Conservation (phyloP, 2,797 vertebrate species). For the Melanogrammus aeglefinus region DNA sequence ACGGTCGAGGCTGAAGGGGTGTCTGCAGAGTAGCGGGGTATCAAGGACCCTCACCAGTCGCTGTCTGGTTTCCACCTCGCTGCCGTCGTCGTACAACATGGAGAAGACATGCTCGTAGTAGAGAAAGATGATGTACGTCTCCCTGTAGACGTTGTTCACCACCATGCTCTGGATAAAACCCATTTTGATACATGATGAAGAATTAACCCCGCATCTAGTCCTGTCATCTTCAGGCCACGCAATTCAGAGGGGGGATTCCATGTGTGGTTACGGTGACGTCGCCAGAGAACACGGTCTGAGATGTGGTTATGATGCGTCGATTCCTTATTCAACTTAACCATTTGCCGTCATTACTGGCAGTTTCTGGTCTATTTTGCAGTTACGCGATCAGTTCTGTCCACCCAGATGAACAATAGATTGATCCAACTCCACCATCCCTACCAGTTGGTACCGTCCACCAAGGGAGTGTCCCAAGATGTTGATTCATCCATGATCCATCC, state of each 20-base stretch:
- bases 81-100: constrained; percentile 40
- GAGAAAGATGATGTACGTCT: constrained; percentile 49
- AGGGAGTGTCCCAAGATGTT: no score
- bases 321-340: neutral
- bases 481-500: neutral
- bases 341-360: neutral
- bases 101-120: constrained; percentile 61
- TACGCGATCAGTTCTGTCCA: neutral
- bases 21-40: constrained; percentile 45
- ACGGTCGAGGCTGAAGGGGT: constrained; percentile 48
- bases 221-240: neutral
- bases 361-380: neutral
- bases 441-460: no score
- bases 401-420: neutral
- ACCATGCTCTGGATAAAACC: constrained; percentile 51
- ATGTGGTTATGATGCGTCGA: neutral
- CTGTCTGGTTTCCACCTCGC: constrained; percentile 49
- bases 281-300: neutral
- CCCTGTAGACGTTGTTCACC: constrained; percentile 53
- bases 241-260: neutral
- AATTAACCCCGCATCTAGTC: neutral
- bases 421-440: neutral
- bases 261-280: neutral
- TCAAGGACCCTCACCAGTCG: constrained; percentile 39
- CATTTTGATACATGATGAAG: neutral